Base-by-base conservation (phyloP, 1,140 invertebrate genomes). In the Pseudoatta argentina region DNA sequence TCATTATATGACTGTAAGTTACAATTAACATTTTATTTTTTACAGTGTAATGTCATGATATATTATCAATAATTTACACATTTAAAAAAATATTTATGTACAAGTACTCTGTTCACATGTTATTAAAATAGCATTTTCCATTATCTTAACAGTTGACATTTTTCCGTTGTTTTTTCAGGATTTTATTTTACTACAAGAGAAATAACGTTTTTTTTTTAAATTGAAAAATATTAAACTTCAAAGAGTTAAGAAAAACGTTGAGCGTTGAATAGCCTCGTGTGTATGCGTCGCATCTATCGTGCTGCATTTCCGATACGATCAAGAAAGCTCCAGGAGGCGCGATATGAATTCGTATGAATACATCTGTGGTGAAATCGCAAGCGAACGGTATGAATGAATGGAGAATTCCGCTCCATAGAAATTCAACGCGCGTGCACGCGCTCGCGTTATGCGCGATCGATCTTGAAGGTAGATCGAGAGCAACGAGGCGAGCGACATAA, bases 261-360 rank as follows among this genome's bases (percentile, higher is more conserved):
- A 24, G 39, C 24, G 18, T 61, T 61, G 79, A 73, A 75, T 83
- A n/a, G 39, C 55, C 39, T 61, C 16, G 24, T 71, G 24, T 73
- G 67, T 73, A 48, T 82, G 27, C 16, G 34, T 82, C 21, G 55
- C 79, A 63, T 83, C 69, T 14, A 61, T 75, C 69, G 55, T 27
- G 18, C 18, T 83, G 79, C 69, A 83, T 83, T 75, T 75, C 69
- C 69, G 79, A 83, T 83, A 73, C 24, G 67, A 73, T 75, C 69
- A 73, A 83, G 69, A 73, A 75, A 83, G 55, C 69, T 63, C 55
- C 44, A 75, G 57, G 57, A 73, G 69, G 79, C 71, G 57, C 69
- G 79, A 63, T 83, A 83, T 83, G 79, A 75, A 83, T 83, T 83
- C 79, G 21, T 83, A 83, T 83, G 79, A 83, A 75, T 83, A 83